phyloP scores from a whole-genome alignment of 2,113 vertebrate species.

The Penelope pileata region DNA sequence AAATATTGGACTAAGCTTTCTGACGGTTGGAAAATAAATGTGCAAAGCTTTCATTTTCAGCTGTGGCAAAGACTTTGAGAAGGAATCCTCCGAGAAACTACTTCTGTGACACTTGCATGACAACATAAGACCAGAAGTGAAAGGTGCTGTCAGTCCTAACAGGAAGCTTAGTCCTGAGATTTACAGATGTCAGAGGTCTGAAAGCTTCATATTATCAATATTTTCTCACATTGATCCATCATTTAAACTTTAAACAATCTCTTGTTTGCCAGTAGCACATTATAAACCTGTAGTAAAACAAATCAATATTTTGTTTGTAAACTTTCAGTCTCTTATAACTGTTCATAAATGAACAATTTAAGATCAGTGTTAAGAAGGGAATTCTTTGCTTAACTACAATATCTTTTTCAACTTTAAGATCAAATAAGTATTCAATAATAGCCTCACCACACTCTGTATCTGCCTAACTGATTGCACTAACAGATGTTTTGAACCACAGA shows the following conservation, averaged over 20 bases:
- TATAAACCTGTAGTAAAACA: not conserved
- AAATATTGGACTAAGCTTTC: not conserved
- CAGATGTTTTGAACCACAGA: not conserved
- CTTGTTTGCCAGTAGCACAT: not conserved
- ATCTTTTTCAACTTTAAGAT: not conserved
- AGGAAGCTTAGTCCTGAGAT: not conserved
- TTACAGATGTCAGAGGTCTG: not conserved
- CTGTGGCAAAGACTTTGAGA: not conserved
- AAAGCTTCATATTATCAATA: not conserved
- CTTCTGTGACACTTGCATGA: not conserved
- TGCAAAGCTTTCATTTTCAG: not conserved
- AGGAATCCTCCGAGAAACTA: not conserved
- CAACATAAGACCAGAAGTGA: not conserved
- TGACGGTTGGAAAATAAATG: not conserved
- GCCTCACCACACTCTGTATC: rapidly evolving
- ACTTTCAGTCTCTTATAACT: not conserved
- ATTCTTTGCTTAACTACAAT: not conserved
- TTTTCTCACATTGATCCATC: not conserved
- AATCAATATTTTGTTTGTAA: not conserved
- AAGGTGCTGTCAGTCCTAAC: not conserved
- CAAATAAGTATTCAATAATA: not conserved
- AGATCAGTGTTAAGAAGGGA: not conserved
- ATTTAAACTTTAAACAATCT: not conserved
- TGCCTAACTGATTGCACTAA: not conserved
- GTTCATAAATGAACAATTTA: not conserved